Percentiles rank a stretch among this genome's conserved stretches.
Conservation (phyloP, 2,888 invertebrate species). For the Cyclophora punctaria region DNA sequence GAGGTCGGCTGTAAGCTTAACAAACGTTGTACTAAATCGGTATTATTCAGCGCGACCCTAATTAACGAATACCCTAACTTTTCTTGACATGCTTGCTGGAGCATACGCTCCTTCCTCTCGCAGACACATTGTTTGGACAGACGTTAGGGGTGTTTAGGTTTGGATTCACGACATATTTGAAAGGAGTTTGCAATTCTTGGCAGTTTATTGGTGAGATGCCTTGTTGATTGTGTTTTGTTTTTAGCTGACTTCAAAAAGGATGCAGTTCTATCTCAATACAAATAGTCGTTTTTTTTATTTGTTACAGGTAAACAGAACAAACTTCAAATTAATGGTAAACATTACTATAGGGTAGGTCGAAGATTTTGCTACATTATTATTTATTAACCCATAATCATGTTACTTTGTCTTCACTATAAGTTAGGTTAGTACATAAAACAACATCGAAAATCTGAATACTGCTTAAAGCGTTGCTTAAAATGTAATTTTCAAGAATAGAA, state of each 20-base stretch:
- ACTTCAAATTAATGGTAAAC: too few species aligned
- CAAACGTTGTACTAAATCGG: conserved; percentile 56
- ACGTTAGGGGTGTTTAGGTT: conserved; percentile 39
- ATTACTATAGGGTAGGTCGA: too few species aligned
- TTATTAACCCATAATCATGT: too few species aligned
- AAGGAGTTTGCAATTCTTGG: conserved; percentile 19
- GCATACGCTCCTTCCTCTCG: conserved; percentile 34
- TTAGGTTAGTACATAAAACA: too few species aligned
- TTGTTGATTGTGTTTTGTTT: conserved; percentile 1
- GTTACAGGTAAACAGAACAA: too few species aligned
- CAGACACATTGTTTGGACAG: conserved; percentile 51
- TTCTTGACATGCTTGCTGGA: conserved; percentile 48
- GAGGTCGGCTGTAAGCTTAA: conserved; percentile 45
- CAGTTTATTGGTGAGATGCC: conserved; percentile 19
- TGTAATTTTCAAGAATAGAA: too few species aligned
- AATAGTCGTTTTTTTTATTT: too few species aligned
- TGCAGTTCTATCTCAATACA: too few species aligned
- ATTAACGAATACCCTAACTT: conserved; percentile 60
- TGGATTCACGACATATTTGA: conserved; percentile 36
- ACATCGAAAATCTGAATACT: too few species aligned
- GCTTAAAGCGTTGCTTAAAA: too few species aligned
- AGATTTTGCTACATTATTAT: too few species aligned
- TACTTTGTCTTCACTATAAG: too few species aligned
- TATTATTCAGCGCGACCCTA: conserved; percentile 56
- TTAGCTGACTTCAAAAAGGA: neutral